Evolutionary conservation across 2,888 invertebrate species (phyloP).

Genomic region (Ischnura elegans): DNA sequence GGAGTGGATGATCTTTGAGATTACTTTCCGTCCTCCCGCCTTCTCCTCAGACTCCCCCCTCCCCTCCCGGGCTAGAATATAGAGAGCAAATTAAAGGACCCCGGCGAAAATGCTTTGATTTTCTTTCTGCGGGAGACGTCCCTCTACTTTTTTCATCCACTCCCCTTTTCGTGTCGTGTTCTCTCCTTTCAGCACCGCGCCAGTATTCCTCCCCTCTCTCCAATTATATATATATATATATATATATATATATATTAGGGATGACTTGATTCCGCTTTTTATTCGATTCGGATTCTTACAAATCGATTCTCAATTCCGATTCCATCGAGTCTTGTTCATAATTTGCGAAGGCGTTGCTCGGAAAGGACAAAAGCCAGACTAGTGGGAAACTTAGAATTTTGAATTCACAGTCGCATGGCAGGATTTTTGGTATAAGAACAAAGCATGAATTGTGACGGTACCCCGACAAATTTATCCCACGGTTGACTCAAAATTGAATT

Average conservation of each 20-base stretch:
- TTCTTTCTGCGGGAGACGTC: background rate
- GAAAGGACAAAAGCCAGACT: background rate
- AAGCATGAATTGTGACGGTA: too few relatives aligned
- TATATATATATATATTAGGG: too few relatives aligned
- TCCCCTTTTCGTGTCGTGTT: background rate
- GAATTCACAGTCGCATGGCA: too few relatives aligned
- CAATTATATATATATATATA: too few relatives aligned
- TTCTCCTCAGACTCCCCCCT: background rate
- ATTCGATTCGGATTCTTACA: too few relatives aligned
- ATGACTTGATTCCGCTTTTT: too few relatives aligned
- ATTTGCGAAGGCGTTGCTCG: background rate
- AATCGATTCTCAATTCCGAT: too few relatives aligned
- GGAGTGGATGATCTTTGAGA: background rate
- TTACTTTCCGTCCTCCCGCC: background rate
- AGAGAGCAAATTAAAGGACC: conserved; percentile 16
- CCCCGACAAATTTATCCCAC: too few relatives aligned
- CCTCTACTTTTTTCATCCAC: background rate
- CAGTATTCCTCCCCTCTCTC: background rate
- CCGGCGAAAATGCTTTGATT: conserved; percentile 11
- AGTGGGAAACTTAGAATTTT: too few relatives aligned
- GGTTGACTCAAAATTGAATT: too few relatives aligned
- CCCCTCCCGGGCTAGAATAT: background rate
- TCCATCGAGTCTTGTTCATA: too few relatives aligned
- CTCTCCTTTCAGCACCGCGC: background rate
- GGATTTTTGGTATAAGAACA: too few relatives aligned